Evolutionary conservation across 2,888 invertebrate species (phyloP), one percentile per base, ranked within the genome.

Genomic region (Trachelus iudaicus): DNA sequence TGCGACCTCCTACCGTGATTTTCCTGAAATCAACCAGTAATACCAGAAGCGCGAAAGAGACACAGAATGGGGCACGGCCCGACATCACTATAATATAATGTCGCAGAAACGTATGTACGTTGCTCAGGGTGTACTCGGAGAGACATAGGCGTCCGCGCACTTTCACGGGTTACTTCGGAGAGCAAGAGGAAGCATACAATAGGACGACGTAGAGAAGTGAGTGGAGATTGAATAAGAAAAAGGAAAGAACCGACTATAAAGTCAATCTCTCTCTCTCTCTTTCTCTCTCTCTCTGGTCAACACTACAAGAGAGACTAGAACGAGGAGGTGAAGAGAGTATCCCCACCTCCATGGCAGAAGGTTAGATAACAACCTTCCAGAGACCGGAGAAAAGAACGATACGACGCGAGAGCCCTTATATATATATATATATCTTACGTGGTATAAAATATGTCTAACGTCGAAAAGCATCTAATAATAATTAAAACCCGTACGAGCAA

Each of bases 291-390:
- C 75, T 75, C 30, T 71, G 23, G 69, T 73, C 69, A 34, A 75
- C 75, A 56, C 76, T 73, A 73, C 75, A 37, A 73, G 75, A 75
- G 73, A 76, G 76, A 75, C 73, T 73, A 69, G 37, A 31, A 71
- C 56, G 56, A 56, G 23, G 56, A 56, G 56, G 56, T 15, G 23
- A 56, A 23, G 56, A 56, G 56, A 56, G 56, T 56, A 56, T 56
- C 71, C 71, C 71, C 71, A 71, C 71, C 71, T 34, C 31, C 9
- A 13, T 71, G 71, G 71, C 71, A 82, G 83, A 85, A 85, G 84
- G 85, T 84, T 85, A 85, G 84, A 84, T 85, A 85, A 85, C 81
- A 80, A 83, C 80, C 78, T 77, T 56, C 30, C 73, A 82, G 81
- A 80, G 76, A 78, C 77, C 76, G 79, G 81, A 79, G 78, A 82